Conservation (phyloP, 1,140 invertebrate species). For the Tribolium castaneum region DNA sequence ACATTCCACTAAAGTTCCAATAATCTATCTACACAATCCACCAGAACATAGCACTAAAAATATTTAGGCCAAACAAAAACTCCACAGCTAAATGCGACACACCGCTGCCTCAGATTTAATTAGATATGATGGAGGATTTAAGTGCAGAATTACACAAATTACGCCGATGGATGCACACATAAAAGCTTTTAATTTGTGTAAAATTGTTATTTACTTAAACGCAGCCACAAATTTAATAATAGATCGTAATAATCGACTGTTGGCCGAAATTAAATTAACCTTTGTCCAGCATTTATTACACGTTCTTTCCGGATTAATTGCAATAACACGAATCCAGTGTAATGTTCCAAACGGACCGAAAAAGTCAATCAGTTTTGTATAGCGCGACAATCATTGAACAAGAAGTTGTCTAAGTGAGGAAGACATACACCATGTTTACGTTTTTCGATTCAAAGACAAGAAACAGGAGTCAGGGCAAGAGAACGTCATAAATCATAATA, state of each 20-base stretch:
- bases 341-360: neutral
- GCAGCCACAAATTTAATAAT: constrained; percentile 14
- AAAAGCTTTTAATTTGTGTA: constrained; percentile 27
- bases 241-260: constrained; percentile 26
- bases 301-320: neutral
- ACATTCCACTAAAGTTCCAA: neutral
- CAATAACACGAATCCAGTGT: neutral
- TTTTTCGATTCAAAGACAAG: constrained; percentile 27
- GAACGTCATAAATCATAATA: constrained; percentile 13
- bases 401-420: neutral
- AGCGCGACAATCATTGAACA: neutral
- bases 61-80: neutral
- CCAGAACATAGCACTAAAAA: neutral
- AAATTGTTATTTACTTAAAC: constrained; percentile 34
- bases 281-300: neutral
- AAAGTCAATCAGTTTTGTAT: neutral
- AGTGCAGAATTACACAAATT: constrained; percentile 28
- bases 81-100: neutral
- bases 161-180: constrained; percentile 23
- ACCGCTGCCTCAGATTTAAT: neutral
- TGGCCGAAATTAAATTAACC: neutral
- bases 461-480: neutral
- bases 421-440: constrained; percentile 13
- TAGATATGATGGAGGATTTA: constrained; percentile 25
- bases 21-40: neutral